Percentiles rank a stretch among this genome's conserved stretches.
These are phyloP conservation scores for Micropoecilia bifurca DNA, from an alignment of 2,797 vertebrate genomes.

Conservation along the genomic window DNA sequence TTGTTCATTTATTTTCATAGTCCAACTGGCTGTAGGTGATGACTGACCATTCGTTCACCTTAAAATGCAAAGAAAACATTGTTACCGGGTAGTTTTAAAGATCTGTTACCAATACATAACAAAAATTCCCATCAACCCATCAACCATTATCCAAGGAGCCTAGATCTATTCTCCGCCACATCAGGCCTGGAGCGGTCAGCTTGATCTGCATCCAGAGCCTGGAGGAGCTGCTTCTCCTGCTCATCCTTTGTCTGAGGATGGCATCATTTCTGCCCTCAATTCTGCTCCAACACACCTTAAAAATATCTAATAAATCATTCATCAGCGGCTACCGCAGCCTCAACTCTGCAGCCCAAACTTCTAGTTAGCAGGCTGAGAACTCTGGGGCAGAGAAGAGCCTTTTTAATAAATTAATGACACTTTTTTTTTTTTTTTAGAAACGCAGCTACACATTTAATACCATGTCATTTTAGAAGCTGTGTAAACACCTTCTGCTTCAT, in stretches of 20 bases:
- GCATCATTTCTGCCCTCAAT: conserved; percentile 1
- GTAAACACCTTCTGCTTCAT: not conserved
- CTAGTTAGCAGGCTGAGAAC: not conserved
- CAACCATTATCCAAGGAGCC: not conserved
- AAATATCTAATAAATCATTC: conserved; percentile 10
- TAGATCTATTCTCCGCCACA: not conserved
- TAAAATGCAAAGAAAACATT: not conserved
- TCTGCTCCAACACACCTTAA: conserved; percentile 2
- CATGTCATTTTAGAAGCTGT: not conserved
- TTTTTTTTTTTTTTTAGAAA: not conserved
- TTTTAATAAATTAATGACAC: not conserved
- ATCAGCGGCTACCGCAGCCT: not conserved
- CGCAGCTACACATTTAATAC: not conserved
- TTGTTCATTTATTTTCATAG: too few species aligned
- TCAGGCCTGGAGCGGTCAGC: conserved; percentile 3
- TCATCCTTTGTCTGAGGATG: conserved; percentile 26
- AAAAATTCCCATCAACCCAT: too few species aligned
- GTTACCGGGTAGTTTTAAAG: not conserved
- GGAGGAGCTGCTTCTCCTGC: conserved; percentile 19
- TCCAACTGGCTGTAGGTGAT: not conserved
- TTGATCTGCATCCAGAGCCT: conserved; percentile 6
- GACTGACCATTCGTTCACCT: not conserved
- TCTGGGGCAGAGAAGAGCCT: not conserved
- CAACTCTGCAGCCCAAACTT: not conserved
- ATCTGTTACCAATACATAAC: not conserved